Percentiles rank a stretch among this genome's conserved stretches.
These are phyloP conservation scores for Scaptodrosophila latifasciaeformis DNA, from an alignment of 2,888 invertebrate genomes.

Conservation along the genomic window DNA sequence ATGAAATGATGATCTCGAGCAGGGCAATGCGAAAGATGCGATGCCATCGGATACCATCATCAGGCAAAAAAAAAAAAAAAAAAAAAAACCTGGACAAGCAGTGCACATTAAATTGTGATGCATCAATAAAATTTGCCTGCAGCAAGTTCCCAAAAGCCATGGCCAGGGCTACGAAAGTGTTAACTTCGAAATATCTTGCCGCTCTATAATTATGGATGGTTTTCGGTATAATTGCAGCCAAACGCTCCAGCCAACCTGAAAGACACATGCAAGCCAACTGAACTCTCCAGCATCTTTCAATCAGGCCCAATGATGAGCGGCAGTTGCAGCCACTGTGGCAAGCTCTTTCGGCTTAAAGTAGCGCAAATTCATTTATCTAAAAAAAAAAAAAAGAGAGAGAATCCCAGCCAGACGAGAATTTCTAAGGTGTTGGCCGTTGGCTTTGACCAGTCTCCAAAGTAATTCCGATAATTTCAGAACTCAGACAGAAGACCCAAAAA, in stretches of 20 bases:
- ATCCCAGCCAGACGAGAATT: constrained; percentile 28
- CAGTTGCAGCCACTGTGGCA: constrained; percentile 30
- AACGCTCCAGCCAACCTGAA: background rate
- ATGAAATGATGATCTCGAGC: constrained; percentile 51
- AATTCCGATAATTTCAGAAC: constrained; percentile 64
- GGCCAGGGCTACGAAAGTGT: constrained; percentile 73
- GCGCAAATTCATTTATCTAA: constrained; percentile 65
- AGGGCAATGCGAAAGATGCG: constrained; percentile 16
- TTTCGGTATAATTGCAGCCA: constrained; percentile 71
- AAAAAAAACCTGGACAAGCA: too few species aligned
- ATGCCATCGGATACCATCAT: constrained; percentile 23
- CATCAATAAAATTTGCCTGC: constrained; percentile 69
- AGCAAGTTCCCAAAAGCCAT: constrained; percentile 58
- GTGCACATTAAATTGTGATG: constrained; percentile 67
- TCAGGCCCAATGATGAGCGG: constrained; percentile 49
- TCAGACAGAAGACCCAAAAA: background rate
- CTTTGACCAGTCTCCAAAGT: constrained; percentile 42
- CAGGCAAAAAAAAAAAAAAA: too few species aligned
- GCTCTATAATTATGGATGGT: constrained; percentile 74
- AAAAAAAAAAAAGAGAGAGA: constrained; percentile 31
- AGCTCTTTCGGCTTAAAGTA: constrained; percentile 52
- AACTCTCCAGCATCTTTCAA: constrained; percentile 53
- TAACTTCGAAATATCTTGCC: constrained; percentile 73
- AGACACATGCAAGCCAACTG: constrained; percentile 2
- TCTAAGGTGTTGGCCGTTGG: constrained; percentile 58